Percentiles rank a stretch among this genome's conserved stretches.
Evolutionary conservation across 1,140 invertebrate genomes (phyloP).

Genomic region (Pararge aegeria): DNA sequence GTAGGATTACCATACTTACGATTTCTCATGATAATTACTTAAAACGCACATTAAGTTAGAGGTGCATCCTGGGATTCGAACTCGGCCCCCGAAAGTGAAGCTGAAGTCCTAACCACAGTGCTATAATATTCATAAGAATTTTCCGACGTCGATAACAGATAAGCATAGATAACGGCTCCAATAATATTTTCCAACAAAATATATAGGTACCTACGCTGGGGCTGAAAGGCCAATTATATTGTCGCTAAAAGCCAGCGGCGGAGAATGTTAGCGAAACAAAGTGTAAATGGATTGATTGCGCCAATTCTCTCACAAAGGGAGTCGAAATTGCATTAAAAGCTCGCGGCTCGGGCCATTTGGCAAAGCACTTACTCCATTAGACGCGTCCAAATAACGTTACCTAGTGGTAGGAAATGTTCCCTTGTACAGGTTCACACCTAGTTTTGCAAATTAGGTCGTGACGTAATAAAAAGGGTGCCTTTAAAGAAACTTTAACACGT

Average conservation of each 20-base stretch:
- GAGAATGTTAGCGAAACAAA: slow-evolving; percentile 75
- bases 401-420: slow-evolving; percentile 46
- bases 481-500: neutral
- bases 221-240: slow-evolving; percentile 55
- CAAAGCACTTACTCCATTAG: slow-evolving; percentile 76
- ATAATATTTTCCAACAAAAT: slow-evolving; percentile 48
- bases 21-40: too few species aligned
- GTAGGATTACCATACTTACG: too few species aligned
- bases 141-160: too few species aligned
- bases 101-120: too few species aligned
- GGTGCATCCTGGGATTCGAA: too few species aligned
- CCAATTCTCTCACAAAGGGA: slow-evolving; percentile 74
- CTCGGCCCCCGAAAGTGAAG: too few species aligned
- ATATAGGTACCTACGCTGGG: slow-evolving; percentile 29
- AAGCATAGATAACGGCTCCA: slow-evolving; percentile 14
- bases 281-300: slow-evolving; percentile 79
- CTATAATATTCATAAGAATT: too few species aligned
- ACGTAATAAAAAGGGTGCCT: neutral
- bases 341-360: slow-evolving; percentile 72
- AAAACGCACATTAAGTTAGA: too few species aligned
- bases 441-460: slow-evolving; percentile 30
- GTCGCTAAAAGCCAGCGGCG: slow-evolving; percentile 58
- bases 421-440: slow-evolving; percentile 29
- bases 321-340: slow-evolving; percentile 75
- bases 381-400: slow-evolving; percentile 70